Base-by-base conservation (phyloP, 2,888 invertebrate species). In the Ennomos fuscantarius region DNA sequence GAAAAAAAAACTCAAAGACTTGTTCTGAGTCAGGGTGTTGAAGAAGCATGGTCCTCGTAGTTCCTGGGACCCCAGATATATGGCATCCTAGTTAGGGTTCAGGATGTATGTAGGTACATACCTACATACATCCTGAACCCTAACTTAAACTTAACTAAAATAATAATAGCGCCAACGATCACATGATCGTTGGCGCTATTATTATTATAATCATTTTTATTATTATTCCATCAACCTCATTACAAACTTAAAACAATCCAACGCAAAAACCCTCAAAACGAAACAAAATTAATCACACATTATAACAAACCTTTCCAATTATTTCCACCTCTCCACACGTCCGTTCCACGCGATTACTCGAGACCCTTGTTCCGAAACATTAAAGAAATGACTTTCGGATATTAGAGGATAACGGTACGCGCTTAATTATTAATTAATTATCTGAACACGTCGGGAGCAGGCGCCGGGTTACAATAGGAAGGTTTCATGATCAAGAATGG, bases 381-480 rank as follows among this genome's bases (percentile, higher is more conserved):
- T 60, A 60, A 66, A 64, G 61, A 63, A 64, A 66, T 62, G 60
- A 63, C 56, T 62, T 64, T 59, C 53, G 64, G 58, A 63, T 61
- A 61, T 61, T 61, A 59, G 60, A 58, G 56, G 60, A 62, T 62
- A 57, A 62, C 60, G 56, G 58, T 62, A 54, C 57, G 60, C 41
- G 50, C 58, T 62, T 66, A 64, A 69, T 66, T 65, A 62, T 61
- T 69, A 66, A 69, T 69, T 69, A 65, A 69, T 68, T 68, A 66
- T 65, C 55, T 56, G 63, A 58, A 66, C 59, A 57, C 60, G 66
- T 66, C 63, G 58, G 52, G 46, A 48, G 34, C 66, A 65, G 64
- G 54, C 49, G 53, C 37, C 48, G 54, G 62, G 54, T 55, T 49
- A 59, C 59, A 64, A 64, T 59, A 54, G 52, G 56, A 47, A 41